Evolutionary conservation across 2,797 vertebrate species (phyloP).

Genomic region (Chaunax sp.): DNA sequence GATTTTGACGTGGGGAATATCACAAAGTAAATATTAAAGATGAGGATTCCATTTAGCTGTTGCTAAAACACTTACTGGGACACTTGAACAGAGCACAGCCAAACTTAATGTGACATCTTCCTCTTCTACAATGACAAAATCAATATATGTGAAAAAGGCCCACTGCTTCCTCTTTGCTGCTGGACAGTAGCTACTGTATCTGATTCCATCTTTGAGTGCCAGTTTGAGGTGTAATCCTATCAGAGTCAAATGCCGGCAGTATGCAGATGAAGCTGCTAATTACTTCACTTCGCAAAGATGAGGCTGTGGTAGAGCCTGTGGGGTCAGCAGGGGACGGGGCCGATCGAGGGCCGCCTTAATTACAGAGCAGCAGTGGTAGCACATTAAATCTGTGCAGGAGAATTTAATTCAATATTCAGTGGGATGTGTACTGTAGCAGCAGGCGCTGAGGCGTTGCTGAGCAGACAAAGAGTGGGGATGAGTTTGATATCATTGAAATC

Average conservation of each 20-base stretch:
- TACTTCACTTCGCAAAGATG: constrained; percentile 60
- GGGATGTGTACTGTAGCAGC: constrained; percentile 36
- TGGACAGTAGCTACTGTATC: background rate
- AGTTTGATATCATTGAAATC: constrained; percentile 26
- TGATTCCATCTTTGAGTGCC: constrained; percentile 11
- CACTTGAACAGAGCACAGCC: background rate
- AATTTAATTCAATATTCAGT: constrained; percentile 62
- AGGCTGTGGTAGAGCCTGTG: constrained; percentile 33
- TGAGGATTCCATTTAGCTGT: no score
- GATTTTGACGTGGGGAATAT: no score
- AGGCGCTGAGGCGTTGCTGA: no score
- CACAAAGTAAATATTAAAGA: no score
- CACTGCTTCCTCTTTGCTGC: background rate
- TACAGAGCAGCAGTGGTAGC: constrained; percentile 57
- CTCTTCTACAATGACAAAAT: constrained; percentile 9
- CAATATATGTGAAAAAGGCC: no score
- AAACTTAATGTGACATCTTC: background rate
- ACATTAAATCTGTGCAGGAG: constrained; percentile 52
- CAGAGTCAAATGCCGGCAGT: constrained; percentile 68
- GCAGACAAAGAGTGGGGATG: constrained; percentile 6
- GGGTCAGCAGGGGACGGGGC: constrained; percentile 50
- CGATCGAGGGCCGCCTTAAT: constrained; percentile 58
- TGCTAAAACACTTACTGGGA: no score
- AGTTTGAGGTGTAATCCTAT: constrained; percentile 58
- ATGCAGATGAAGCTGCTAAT: constrained; percentile 63